Conservation (phyloP, 2,797 vertebrate species). For the Phylloscopus collybita region DNA sequence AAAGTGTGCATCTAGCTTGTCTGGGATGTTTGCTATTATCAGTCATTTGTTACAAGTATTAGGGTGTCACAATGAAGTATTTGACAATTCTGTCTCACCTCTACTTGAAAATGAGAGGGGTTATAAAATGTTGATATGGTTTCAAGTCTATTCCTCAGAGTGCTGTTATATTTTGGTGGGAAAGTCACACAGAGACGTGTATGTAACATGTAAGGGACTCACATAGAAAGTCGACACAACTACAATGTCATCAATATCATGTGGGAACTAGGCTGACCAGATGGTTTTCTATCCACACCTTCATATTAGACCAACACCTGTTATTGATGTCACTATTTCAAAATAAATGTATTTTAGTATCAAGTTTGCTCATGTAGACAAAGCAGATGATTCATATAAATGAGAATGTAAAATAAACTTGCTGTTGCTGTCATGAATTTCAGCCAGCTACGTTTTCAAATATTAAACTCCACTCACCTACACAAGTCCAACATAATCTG, state of each 20-base stretch:
- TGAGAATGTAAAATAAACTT: neutral
- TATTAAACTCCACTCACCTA: neutral
- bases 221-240: neutral
- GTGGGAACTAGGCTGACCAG: neutral
- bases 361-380: neutral
- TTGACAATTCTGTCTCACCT: neutral
- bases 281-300: neutral
- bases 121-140: neutral
- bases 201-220: neutral
- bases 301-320: neutral
- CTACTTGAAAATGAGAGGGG: neutral
- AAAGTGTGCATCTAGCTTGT: rapidly evolving
- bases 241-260: neutral
- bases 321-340: neutral
- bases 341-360: neutral
- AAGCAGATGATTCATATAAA: neutral
- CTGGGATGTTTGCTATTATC: neutral
- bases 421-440: neutral
- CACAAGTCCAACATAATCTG: neutral
- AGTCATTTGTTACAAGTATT: neutral
- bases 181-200: neutral
- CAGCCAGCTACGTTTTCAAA: neutral
- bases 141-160: neutral
- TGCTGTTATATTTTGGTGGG: neutral
- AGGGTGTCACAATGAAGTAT: neutral